These are phyloP conservation scores for Rhodeus uyekii DNA, from an alignment of 2,797 vertebrate genomes.

Conservation along the genomic window DNA sequence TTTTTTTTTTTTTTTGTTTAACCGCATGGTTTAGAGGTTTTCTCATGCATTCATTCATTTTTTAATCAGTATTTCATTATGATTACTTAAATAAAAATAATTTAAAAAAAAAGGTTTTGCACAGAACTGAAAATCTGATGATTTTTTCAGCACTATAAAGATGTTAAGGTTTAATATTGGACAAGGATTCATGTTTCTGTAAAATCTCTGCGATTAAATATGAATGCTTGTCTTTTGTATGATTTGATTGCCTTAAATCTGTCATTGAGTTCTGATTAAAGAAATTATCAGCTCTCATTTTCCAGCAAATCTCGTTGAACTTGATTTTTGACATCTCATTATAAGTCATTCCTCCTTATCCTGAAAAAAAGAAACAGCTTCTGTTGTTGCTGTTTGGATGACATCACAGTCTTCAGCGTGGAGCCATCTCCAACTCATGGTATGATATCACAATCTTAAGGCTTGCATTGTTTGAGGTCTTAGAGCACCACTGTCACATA, in stretches of 20 bases:
- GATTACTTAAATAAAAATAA: background rate
- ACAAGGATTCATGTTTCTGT: background rate
- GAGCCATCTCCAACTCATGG: conserved; percentile 48
- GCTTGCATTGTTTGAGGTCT: conserved; percentile 48
- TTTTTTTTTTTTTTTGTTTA: background rate
- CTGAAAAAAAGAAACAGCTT: conserved; percentile 9
- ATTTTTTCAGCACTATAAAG: too few species aligned
- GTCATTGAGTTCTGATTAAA: conserved; percentile 8
- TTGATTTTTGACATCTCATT: conserved; percentile 3
- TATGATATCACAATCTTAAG: conserved; percentile 53
- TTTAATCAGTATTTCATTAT: background rate
- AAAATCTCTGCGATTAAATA: background rate
- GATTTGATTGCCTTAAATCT: conserved; percentile 24
- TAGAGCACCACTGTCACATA: conserved; percentile 33
- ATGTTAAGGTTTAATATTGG: background rate
- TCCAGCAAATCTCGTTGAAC: background rate
- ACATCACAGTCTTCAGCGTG: conserved; percentile 36
- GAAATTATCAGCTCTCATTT: background rate
- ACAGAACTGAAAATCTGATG: background rate
- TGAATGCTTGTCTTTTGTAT: background rate
- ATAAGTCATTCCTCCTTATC: background rate
- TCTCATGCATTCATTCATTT: background rate
- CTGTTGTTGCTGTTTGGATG: conserved; percentile 38
- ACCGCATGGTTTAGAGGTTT: background rate
- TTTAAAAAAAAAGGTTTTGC: background rate